These are phyloP conservation scores for Reticulitermes speratus DNA, from an alignment of 1,140 invertebrate genomes.

Conservation along the genomic window DNA sequence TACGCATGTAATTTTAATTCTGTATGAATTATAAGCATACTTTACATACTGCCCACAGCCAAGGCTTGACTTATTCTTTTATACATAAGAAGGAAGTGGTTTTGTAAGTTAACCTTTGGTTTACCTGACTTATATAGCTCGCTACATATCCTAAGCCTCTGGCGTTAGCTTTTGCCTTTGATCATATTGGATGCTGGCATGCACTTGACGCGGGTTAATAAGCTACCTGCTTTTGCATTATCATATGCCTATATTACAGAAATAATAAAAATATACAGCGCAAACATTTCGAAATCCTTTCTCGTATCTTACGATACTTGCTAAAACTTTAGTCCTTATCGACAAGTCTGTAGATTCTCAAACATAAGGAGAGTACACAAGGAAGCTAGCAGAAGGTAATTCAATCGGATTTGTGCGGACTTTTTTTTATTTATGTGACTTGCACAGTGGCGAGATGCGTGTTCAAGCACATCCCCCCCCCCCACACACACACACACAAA, in stretches of 20 bases:
- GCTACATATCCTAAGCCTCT: not conserved
- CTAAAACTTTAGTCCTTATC: not conserved
- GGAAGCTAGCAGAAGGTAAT: too few relatives aligned
- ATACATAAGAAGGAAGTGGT: not conserved
- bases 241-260: not conserved
- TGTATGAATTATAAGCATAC: not conserved
- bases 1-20: not conserved
- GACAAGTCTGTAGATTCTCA: not conserved
- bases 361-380: not conserved
- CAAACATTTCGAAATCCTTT: not conserved
- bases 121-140: not conserved
- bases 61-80: not conserved
- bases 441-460: too few relatives aligned
- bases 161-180: not conserved
- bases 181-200: not conserved
- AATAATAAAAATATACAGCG: not conserved
- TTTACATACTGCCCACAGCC: not conserved
- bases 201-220: not conserved
- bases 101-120: conserved; percentile 1
- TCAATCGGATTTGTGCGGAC: too few relatives aligned
- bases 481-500: too few relatives aligned
- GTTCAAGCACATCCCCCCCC: too few relatives aligned
- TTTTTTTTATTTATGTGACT: too few relatives aligned
- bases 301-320: not conserved
- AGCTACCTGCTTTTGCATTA: conserved; percentile 9